phyloP scores from a whole-genome alignment of 2,113 vertebrate genomes.

The Gallinago media region DNA sequence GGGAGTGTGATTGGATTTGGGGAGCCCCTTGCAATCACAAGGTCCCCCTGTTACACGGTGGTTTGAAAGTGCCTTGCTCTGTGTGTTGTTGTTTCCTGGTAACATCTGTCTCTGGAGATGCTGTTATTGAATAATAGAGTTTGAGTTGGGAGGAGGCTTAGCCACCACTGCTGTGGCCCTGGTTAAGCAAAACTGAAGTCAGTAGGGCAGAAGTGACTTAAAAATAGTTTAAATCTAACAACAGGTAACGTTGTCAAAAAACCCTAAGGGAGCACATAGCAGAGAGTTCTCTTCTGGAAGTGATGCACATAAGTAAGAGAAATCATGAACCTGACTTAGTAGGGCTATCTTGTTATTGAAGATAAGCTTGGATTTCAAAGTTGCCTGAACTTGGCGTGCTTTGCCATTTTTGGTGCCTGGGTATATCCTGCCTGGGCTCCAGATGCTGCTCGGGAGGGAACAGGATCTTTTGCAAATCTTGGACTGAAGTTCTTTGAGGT shows the following conservation, averaged over 20 bases:
- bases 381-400: background rate
- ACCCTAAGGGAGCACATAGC: background rate
- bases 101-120: background rate
- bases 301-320: background rate
- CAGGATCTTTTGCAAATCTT: background rate
- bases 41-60: background rate
- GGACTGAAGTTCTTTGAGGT: background rate
- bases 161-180: background rate
- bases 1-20: background rate
- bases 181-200: background rate
- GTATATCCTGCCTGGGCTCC: background rate
- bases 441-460: background rate
- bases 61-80: background rate
- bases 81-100: background rate
- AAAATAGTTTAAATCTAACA: background rate
- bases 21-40: background rate
- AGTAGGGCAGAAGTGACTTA: background rate
- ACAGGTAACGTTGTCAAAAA: background rate
- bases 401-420: background rate
- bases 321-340: background rate
- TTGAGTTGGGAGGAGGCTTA: background rate
- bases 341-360: background rate
- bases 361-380: background rate
- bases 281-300: background rate
- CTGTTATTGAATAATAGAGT: background rate